Base-by-base conservation (phyloP, 1,140 invertebrate genomes). In the Nephotettix cincticeps region DNA sequence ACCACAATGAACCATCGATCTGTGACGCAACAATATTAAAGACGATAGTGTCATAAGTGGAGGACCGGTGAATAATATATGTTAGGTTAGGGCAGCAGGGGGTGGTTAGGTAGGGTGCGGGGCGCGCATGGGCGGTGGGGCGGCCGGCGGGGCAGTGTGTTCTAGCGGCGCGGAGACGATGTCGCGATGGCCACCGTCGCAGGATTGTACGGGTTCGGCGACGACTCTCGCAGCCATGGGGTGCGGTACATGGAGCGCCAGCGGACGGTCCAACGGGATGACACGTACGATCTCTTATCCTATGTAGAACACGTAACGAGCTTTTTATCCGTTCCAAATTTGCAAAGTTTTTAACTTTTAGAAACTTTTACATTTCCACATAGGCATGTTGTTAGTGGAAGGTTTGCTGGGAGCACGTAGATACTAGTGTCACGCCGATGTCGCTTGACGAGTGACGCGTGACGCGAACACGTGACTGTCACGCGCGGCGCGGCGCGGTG, bases 171-270 rank as follows among this genome's bases (percentile, higher is more conserved):
- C 17, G 51, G 28, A 54, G 45, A 28, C 25, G 30, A 36, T 47
- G n/a, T n/a, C n/a, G 70, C 54, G 30, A 83, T 83, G 81, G 81
- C 81, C 28, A 81, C 81, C 28, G 80, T 83, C 51, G 82, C 81
- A 66, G 81, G 82, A 70, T 79, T 83, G 19, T 83, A 83, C 71
- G 80, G 81, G 54, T 78, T 83, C 73, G 81, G 81, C 76, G 82
- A 83, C 77, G 81, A 82, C 71, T 73, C 73, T 23, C 70, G 77
- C 65, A 74, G 76, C 17, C 70, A 73, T 51, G 72, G 72, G 32
- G 70, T 75, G 47, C 70, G 77, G 27, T 75, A 73, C 30, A 63
- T 73, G 58, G 74, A 75, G 29, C 72, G 76, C 11, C 74, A 75
- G 27, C 70, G 77, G 61, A 69, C 71, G 36, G 71, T 69, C 51